Percentiles rank a stretch among this genome's conserved stretches.
Conservation (phyloP, 30 jellyfish, hydroid and myxozoan species). For the Nemopilema nomurai region DNA sequence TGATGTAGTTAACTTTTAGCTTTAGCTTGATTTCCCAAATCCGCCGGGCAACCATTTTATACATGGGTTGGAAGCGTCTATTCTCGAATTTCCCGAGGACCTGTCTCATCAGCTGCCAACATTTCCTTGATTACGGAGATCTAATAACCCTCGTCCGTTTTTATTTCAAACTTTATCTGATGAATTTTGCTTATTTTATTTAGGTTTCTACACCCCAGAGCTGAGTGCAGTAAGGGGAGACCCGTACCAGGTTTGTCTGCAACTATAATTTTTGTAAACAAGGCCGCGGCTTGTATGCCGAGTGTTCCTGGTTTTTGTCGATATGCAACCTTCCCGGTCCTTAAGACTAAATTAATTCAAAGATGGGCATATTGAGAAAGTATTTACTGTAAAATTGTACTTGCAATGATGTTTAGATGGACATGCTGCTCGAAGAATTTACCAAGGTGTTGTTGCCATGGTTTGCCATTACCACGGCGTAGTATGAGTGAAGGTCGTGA, state of each 20-base stretch:
- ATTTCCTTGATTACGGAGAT: not conserved
- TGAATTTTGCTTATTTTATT: not conserved
- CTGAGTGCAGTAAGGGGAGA: conserved; percentile 61
- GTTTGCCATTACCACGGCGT: too few relatives aligned
- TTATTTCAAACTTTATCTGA: not conserved
- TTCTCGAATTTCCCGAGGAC: not conserved
- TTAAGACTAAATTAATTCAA: too few relatives aligned
- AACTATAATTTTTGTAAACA: conserved; percentile 4
- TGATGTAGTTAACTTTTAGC: not conserved
- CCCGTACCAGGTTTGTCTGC: conserved; percentile 55
- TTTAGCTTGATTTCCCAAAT: not conserved
- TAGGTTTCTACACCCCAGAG: conserved; percentile 69
- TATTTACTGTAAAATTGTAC: too few relatives aligned
- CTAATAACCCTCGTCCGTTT: not conserved
- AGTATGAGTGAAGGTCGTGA: too few relatives aligned
- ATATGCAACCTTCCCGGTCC: too few relatives aligned
- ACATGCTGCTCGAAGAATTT: too few relatives aligned
- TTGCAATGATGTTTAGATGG: too few relatives aligned
- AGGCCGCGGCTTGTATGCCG: not conserved
- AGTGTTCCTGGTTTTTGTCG: too few relatives aligned
- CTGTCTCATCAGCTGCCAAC: not conserved
- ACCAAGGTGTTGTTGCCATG: too few relatives aligned
- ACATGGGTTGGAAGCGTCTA: not conserved
- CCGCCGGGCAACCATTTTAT: not conserved
- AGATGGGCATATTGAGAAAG: too few relatives aligned